Percentiles rank a stretch among this genome's conserved stretches.
These are phyloP conservation scores for Pangasius mekongensis DNA, from an alignment of 2,797 vertebrate species.

Conservation along the genomic window DNA sequence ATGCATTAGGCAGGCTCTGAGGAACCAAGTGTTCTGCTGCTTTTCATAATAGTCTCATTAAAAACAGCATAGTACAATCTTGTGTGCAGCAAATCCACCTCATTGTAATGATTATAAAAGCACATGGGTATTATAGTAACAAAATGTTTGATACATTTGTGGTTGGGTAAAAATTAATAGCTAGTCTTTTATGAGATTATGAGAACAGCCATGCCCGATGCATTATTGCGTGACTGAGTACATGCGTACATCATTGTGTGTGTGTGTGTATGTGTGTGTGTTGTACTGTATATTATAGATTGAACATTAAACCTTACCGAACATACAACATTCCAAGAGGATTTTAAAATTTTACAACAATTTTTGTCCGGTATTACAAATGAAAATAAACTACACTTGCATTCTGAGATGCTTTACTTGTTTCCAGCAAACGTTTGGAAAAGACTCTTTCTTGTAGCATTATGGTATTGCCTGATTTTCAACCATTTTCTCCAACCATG, in stretches of 20 bases:
- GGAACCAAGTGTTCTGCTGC: conserved; percentile 55
- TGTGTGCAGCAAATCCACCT: not conserved
- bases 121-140: not conserved
- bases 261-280: not conserved
- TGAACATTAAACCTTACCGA: not conserved
- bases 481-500: not conserved
- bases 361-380: not conserved
- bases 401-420: not conserved
- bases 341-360: not conserved
- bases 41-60: conserved; percentile 62
- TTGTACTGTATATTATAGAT: not conserved
- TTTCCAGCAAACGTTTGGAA: not conserved
- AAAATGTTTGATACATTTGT: not conserved
- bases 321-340: not conserved
- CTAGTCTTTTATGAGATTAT: not conserved
- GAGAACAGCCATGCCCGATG: not conserved
- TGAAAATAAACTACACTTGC: not conserved
- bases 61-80: conserved; percentile 52
- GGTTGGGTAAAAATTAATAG: not conserved
- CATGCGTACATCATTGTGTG: not conserved
- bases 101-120: not conserved
- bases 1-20: conserved; percentile 60
- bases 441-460: not conserved
- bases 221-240: not conserved
- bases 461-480: not conserved